These are phyloP conservation scores for Diabrotica balteata DNA, from an alignment of 2,888 invertebrate species.

Conservation along the genomic window DNA sequence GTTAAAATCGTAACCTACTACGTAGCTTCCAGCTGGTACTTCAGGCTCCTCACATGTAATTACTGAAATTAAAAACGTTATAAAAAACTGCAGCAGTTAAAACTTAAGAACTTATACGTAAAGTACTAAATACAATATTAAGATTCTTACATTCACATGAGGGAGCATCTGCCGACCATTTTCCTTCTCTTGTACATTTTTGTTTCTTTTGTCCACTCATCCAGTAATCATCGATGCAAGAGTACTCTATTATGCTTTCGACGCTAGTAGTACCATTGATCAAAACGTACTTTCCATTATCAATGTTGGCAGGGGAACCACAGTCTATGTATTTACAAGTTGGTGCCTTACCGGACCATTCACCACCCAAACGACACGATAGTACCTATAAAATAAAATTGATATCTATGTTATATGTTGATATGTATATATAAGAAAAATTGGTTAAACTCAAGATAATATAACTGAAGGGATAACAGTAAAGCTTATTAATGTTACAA, in stretches of 20 bases:
- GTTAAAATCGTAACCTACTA: slow-evolving; percentile 88
- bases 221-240: slow-evolving; percentile 85
- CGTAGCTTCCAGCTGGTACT: slow-evolving; percentile 84
- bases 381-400: slow-evolving; percentile 66
- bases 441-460: too few species aligned
- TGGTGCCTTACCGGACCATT: slow-evolving; percentile 82
- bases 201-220: slow-evolving; percentile 74
- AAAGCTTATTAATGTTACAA: too few species aligned
- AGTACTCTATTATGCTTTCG: slow-evolving; percentile 79
- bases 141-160: slow-evolving; percentile 79
- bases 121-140: slow-evolving; percentile 12
- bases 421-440: too few species aligned
- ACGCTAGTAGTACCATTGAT: slow-evolving; percentile 84
- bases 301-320: slow-evolving; percentile 80
- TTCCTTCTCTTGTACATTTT: slow-evolving; percentile 81
- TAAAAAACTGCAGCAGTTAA: too few species aligned
- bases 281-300: slow-evolving; percentile 75
- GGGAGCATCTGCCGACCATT: slow-evolving; percentile 86
- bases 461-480: too few species aligned
- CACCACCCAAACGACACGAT: slow-evolving; percentile 84
- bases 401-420: too few species aligned
- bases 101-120: too few species aligned
- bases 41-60: slow-evolving; percentile 88
- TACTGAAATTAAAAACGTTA: slow-evolving; percentile 63
- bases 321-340: slow-evolving; percentile 88